Percentiles rank a stretch among this genome's conserved stretches.
These are phyloP conservation scores for Anoplophora glabripennis DNA, from an alignment of 1,140 invertebrate species.

Conservation along the genomic window DNA sequence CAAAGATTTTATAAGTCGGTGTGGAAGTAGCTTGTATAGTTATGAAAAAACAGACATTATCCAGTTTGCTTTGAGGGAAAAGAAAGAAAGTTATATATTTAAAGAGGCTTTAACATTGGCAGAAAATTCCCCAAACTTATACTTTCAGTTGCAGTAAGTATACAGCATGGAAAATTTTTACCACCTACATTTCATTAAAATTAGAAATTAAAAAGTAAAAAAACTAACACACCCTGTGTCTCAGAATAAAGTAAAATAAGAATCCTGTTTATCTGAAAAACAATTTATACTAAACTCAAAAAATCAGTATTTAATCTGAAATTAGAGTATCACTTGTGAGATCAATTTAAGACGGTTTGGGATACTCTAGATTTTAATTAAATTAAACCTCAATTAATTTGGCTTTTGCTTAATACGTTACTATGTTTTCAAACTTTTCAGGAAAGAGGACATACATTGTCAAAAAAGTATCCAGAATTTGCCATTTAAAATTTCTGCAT, in stretches of 20 bases:
- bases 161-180: not conserved
- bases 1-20: conserved; percentile 30
- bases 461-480: no score
- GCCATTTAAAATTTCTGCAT: no score
- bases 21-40: conserved; percentile 27
- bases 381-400: no score
- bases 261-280: not conserved
- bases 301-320: not conserved
- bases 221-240: not conserved
- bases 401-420: no score
- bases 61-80: conserved; percentile 30
- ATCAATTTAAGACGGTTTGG: conserved; percentile 6
- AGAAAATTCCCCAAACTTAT: conserved; percentile 14
- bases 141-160: conserved; percentile 30
- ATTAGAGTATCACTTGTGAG: not conserved
- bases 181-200: not conserved
- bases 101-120: conserved; percentile 25
- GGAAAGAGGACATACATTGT: no score
- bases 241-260: not conserved
- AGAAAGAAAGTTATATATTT: conserved; percentile 25
- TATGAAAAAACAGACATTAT: conserved; percentile 32
- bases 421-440: no score
- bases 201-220: not conserved
- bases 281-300: not conserved
- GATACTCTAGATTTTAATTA: no score